These are phyloP conservation scores for Hofmannophila pseudospretella DNA, from an alignment of 2,888 invertebrate species.

Conservation along the genomic window DNA sequence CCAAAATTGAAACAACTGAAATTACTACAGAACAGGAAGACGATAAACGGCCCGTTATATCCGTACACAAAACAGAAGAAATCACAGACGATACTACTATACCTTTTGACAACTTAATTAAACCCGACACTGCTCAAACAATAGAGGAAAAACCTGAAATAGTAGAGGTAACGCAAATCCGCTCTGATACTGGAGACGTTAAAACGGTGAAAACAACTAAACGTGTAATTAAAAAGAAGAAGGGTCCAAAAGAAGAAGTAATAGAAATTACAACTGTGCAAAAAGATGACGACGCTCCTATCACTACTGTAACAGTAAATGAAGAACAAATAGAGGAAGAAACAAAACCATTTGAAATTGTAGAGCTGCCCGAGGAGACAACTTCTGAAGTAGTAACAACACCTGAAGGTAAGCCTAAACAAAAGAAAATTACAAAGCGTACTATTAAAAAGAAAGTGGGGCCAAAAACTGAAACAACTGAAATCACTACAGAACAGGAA, in stretches of 20 bases:
- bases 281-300: slow-evolving; percentile 19
- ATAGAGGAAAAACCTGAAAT: slow-evolving; percentile 30
- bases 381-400: slow-evolving; percentile 29
- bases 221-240: slow-evolving; percentile 23
- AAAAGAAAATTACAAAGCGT: slow-evolving; percentile 26
- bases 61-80: slow-evolving; percentile 24
- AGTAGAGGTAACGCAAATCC: slow-evolving; percentile 23
- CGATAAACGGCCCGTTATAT: slow-evolving; percentile 25
- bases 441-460: slow-evolving; percentile 46
- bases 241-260: slow-evolving; percentile 13
- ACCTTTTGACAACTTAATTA: slow-evolving; percentile 15
- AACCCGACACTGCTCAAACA: slow-evolving; percentile 15
- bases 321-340: slow-evolving; percentile 49
- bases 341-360: slow-evolving; percentile 18
- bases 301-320: slow-evolving; percentile 22
- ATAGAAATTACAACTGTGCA: slow-evolving; percentile 21
- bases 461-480: slow-evolving; percentile 41
- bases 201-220: slow-evolving; percentile 19
- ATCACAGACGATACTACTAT: slow-evolving; percentile 31
- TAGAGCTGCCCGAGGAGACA: slow-evolving; percentile 38
- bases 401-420: slow-evolving; percentile 13
- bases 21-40: slow-evolving; percentile 20
- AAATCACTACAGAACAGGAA: slow-evolving; percentile 28
- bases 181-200: slow-evolving; percentile 13
- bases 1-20: slow-evolving; percentile 26